These are phyloP conservation scores for Festucalex cinctus DNA, from an alignment of 2,113 vertebrate species.

Conservation along the genomic window DNA sequence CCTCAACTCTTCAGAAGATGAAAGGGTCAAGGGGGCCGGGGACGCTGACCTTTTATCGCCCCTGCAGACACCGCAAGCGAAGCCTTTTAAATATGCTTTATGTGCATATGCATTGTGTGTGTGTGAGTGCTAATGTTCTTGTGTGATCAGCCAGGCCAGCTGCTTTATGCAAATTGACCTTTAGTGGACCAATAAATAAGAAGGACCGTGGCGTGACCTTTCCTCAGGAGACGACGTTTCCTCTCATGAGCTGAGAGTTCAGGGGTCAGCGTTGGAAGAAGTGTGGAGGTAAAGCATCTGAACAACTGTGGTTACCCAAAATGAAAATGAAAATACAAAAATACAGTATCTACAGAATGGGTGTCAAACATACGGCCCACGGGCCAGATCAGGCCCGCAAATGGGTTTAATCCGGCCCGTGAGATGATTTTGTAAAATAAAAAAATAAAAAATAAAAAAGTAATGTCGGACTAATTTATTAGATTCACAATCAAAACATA, in stretches of 20 bases:
- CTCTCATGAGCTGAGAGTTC: constrained; percentile 28
- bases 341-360: too few relatives aligned
- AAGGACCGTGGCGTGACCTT: constrained; percentile 40
- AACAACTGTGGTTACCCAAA: neutral
- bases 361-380: too few relatives aligned
- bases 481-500: too few relatives aligned
- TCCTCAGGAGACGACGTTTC: constrained; percentile 46
- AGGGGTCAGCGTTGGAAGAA: constrained; percentile 42
- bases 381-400: too few relatives aligned
- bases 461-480: too few relatives aligned
- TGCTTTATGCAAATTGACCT: constrained; percentile 59
- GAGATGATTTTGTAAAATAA: too few relatives aligned
- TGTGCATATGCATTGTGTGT: constrained; percentile 21
- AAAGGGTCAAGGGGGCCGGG: constrained; percentile 43
- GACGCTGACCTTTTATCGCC: constrained; percentile 43
- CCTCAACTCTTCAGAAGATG: constrained; percentile 31
- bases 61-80: constrained; percentile 24
- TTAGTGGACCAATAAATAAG: constrained; percentile 58
- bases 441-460: too few relatives aligned
- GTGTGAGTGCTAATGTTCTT: constrained; percentile 35
- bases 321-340: neutral
- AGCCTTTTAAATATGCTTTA: constrained; percentile 22
- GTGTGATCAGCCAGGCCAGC: constrained; percentile 46
- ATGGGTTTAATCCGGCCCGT: too few relatives aligned
- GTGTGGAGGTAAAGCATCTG: constrained; percentile 10